Evolutionary conservation across 92 coral and sea anemone species (phyloP), one percentile per base, ranked within the genome.

Genomic region (Zoanthus sansibaricus): DNA sequence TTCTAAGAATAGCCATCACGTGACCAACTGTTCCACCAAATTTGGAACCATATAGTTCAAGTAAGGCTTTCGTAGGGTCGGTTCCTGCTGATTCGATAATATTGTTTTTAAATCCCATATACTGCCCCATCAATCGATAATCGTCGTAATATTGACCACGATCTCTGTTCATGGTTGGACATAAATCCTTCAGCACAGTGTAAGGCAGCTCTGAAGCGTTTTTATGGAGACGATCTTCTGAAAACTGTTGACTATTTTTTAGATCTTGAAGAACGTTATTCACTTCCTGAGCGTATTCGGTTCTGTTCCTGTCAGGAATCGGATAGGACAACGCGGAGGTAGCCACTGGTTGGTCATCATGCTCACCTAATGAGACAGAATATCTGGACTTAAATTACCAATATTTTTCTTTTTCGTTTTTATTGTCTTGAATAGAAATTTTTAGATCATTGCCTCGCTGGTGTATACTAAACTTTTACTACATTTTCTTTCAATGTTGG

Each of bases 71-170:
- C 0, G 85, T 80, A 13, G 85, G 61, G 20, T 46, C 45, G 12
- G 21, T 56, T 62, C 37, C 75, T 12, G 75, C 85, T n/a, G 44
- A 54, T 12, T 3, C 5, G 1, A 80, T 80, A 11, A 16, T 8
- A n/a, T 1, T 66, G 45, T 13, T 80, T 9, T 66, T 74, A 5
- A 80, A 16, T 5, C 61, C 62, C 85, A 80, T 80, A 8, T n/a
- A 2, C 85, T 80, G 59, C 56, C 85, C 85, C 85, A 80, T 66
- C 62, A 66, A 10, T 66, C 85, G 59, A 66, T 45, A 80, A 44
- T 80, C 85, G 10, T 66, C 61, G 42, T 37, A 37, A 47, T 11
- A 80, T 0, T 46, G 21, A 18, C 6, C 13, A 20, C 85, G 85
- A 0, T 2, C 13, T 0, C 11, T 45, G 59, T 80, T 46, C 85